phyloP scores from a whole-genome alignment of 2,113 vertebrate genomes.

The Romanogobio albipinnatus region DNA sequence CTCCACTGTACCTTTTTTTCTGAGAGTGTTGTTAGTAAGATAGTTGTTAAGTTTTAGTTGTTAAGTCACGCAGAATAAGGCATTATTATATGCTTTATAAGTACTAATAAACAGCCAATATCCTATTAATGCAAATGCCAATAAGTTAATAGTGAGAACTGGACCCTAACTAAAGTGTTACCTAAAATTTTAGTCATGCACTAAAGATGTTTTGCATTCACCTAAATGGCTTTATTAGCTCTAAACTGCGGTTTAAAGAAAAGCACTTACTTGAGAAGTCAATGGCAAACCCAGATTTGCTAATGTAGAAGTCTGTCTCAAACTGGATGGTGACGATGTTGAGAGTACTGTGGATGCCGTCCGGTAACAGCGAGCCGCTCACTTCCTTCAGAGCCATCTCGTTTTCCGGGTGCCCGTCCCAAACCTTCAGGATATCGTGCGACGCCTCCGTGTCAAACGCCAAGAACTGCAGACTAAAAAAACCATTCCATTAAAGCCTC shows the following conservation, averaged over 20 bases:
- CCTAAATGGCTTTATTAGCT: not conserved
- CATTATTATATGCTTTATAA: too few species aligned
- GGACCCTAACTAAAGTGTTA: too few species aligned
- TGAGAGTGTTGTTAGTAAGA: too few species aligned
- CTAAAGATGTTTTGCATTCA: not conserved
- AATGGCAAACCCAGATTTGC: conserved; percentile 98
- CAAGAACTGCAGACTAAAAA: conserved; percentile 90
- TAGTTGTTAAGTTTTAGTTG: too few species aligned
- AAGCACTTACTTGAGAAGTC: conserved; percentile 95
- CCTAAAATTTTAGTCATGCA: not conserved
- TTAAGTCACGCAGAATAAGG: too few species aligned
- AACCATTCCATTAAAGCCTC: not conserved
- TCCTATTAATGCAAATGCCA: too few species aligned
- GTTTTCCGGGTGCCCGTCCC: conserved; percentile 95
- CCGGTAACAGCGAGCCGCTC: conserved; percentile 94
- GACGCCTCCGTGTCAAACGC: conserved; percentile 98
- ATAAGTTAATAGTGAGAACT: too few species aligned
- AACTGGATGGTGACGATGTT: conserved; percentile 96
- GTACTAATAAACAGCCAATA: too few species aligned
- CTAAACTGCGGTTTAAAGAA: not conserved
- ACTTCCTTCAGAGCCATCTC: conserved; percentile 96
- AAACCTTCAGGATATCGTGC: conserved; percentile 95
- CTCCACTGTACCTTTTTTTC: too few species aligned
- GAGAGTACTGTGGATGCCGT: conserved; percentile 96
- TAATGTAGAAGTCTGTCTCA: conserved; percentile 98